Percentiles rank a stretch among this genome's conserved stretches.
phyloP scores from a whole-genome alignment of 2,888 invertebrate genomes.

The Opisthograptis luteolata region DNA sequence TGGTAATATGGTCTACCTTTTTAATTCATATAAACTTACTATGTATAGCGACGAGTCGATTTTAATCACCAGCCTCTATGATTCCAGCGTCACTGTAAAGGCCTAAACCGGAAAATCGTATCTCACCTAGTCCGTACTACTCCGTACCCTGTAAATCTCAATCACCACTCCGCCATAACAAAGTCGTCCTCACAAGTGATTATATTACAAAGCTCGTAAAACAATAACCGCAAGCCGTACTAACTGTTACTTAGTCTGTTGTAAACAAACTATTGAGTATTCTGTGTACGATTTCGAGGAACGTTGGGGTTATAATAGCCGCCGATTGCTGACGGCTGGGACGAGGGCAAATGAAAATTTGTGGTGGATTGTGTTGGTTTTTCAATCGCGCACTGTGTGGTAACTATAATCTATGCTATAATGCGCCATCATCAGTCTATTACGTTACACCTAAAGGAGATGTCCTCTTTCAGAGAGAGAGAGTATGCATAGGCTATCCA shows the following conservation, averaged over 20 bases:
- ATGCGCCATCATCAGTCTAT: too few species aligned
- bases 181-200: slow-evolving; percentile 57
- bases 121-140: background rate
- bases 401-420: too few species aligned
- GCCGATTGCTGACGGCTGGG: slow-evolving; percentile 29
- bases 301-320: slow-evolving; percentile 44
- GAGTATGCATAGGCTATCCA: too few species aligned
- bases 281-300: slow-evolving; percentile 39
- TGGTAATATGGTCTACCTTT: too few species aligned
- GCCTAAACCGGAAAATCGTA: background rate
- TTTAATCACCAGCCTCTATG: too few species aligned
- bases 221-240: slow-evolving; percentile 52
- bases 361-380: background rate
- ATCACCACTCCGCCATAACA: slow-evolving; percentile 51
- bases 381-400: background rate
- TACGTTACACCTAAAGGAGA: too few species aligned
- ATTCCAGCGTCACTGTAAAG: too few species aligned
- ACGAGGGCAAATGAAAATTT: slow-evolving; percentile 27
- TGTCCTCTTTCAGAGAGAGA: too few species aligned
- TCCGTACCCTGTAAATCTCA: slow-evolving; percentile 29
- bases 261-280: background rate
- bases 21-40: too few species aligned
- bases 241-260: slow-evolving; percentile 2
- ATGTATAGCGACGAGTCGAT: too few species aligned
- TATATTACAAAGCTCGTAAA: slow-evolving; percentile 59